Evolutionary conservation across 2,888 invertebrate species (phyloP).

Genomic region (Cyrtodaria siliqua): DNA sequence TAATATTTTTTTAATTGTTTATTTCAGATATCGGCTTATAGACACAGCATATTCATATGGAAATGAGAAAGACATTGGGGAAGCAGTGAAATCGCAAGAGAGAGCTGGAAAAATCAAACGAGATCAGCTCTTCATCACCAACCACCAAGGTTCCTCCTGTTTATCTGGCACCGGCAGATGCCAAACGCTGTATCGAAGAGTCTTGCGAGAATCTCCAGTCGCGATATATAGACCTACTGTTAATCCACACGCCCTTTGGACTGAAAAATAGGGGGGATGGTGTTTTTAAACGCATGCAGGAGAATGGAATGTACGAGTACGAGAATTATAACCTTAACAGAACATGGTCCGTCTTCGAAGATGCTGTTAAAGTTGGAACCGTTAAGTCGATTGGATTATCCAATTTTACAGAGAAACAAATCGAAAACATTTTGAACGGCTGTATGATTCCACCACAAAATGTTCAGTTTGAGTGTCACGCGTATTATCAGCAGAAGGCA

Average conservation of each 20-base stretch:
- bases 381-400: constrained; percentile 76
- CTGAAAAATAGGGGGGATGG: constrained; percentile 68
- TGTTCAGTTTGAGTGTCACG: constrained; percentile 78
- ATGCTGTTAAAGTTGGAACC: constrained; percentile 58
- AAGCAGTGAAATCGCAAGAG: constrained; percentile 61
- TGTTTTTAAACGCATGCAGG: constrained; percentile 43
- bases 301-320: constrained; percentile 58
- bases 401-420: constrained; percentile 73
- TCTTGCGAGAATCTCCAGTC: constrained; percentile 71
- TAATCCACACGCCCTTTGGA: constrained; percentile 79
- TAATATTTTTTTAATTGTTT: too few relatives aligned
- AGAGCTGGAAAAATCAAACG: constrained; percentile 66
- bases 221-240: constrained; percentile 74
- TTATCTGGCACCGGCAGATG: constrained; percentile 59
- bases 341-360: constrained; percentile 74
- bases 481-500: constrained; percentile 71
- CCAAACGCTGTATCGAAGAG: constrained; percentile 63
- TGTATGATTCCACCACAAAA: constrained; percentile 71
- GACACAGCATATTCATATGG: constrained; percentile 75
- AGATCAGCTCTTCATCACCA: constrained; percentile 73
- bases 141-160: constrained; percentile 73
- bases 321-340: constrained; percentile 64
- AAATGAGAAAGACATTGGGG: constrained; percentile 75
- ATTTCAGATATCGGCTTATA: constrained; percentile 72
- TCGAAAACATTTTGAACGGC: constrained; percentile 64